Evolutionary conservation across 2,797 vertebrate genomes (phyloP).

Genomic region (Enteromius fasciolatus): DNA sequence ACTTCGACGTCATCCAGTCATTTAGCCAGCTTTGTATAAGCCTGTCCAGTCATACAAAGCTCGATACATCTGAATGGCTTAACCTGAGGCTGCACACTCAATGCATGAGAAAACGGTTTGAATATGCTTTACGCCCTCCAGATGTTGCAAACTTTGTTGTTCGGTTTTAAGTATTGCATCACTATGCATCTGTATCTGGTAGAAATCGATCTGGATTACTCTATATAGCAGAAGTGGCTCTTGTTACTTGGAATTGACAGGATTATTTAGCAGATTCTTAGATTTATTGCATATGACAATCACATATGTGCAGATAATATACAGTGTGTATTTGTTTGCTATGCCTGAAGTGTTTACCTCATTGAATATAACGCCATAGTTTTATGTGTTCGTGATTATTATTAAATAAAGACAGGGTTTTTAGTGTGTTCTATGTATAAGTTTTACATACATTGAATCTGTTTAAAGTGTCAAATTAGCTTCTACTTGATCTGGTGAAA

Average conservation of each 20-base stretch:
- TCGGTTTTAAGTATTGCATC: conserved; percentile 20
- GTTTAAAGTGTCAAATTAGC: conserved; percentile 29
- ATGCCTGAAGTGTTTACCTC: conserved; percentile 18
- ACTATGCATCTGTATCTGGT: conserved; percentile 58
- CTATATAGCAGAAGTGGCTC: background rate
- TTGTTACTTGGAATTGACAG: conserved; percentile 17
- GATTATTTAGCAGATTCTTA: conserved; percentile 26
- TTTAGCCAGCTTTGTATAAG: conserved; percentile 49
- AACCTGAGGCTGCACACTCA: conserved; percentile 49
- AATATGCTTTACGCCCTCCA: conserved; percentile 36
- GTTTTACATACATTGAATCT: background rate
- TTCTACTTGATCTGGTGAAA: conserved; percentile 46
- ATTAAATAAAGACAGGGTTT: conserved; percentile 15
- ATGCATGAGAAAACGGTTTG: conserved; percentile 40
- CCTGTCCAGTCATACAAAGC: conserved; percentile 61
- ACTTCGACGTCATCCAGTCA: conserved; percentile 39
- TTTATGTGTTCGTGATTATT: conserved; percentile 22
- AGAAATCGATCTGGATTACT: conserved; percentile 13
- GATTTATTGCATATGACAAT: conserved; percentile 35
- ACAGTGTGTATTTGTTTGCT: conserved; percentile 29
- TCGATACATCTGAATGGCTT: conserved; percentile 65
- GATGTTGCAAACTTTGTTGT: conserved; percentile 15
- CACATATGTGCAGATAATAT: conserved; percentile 24
- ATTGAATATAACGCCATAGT: background rate
- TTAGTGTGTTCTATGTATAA: conserved; percentile 13